These are phyloP conservation scores for Macrochelys suwanniensis DNA, from an alignment of 2,797 vertebrate species.

Conservation along the genomic window DNA sequence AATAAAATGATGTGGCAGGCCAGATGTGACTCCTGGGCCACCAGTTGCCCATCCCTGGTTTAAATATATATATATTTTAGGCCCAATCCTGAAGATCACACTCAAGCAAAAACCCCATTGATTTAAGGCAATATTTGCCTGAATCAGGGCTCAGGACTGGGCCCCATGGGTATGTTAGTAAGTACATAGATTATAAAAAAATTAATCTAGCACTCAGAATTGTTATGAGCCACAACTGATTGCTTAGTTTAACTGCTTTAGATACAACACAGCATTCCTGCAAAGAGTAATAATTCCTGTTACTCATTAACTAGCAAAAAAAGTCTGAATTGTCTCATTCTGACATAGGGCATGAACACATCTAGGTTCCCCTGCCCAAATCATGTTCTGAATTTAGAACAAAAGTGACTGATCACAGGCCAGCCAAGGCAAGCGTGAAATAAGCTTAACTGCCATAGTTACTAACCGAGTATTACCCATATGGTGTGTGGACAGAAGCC, in stretches of 20 bases:
- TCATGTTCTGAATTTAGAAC: slow-evolving; percentile 17
- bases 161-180: background rate
- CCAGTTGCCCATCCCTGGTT: background rate
- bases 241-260: slow-evolving; percentile 12
- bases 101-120: background rate
- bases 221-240: background rate
- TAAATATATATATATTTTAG: background rate
- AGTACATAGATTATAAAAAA: background rate
- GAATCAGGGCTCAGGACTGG: background rate
- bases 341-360: slow-evolving; percentile 52
- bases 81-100: background rate
- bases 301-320: slow-evolving; percentile 57
- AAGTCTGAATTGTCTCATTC: slow-evolving; percentile 30
- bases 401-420: slow-evolving; percentile 39
- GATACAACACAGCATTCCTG: background rate
- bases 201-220: background rate
- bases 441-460: slow-evolving; percentile 50
- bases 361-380: background rate
- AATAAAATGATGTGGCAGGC: background rate
- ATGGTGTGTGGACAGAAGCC: slow-evolving; percentile 35
- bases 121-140: background rate
- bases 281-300: slow-evolving; percentile 49
- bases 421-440: slow-evolving; percentile 29
- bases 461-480: slow-evolving; percentile 30
- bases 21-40: background rate